Percentiles rank a stretch among this genome's conserved stretches.
Conservation (phyloP, 2,888 invertebrate genomes). For the Pristionchus arcanus region DNA sequence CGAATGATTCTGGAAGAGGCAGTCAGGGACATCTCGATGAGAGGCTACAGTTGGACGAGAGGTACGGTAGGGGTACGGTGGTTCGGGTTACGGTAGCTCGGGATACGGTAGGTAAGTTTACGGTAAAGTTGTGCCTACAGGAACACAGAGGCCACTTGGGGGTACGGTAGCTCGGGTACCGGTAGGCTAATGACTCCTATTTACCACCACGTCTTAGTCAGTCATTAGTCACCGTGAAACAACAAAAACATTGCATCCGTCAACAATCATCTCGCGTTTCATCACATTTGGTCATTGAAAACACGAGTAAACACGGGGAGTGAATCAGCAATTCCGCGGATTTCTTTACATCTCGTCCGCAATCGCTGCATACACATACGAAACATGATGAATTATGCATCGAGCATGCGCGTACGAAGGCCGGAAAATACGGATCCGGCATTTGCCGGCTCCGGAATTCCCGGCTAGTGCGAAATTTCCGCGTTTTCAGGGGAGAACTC, state of each 20-base stretch:
- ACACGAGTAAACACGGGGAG: too few relatives aligned
- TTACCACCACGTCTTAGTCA: neutral
- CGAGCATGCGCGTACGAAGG: neutral
- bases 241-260: neutral
- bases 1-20: constrained; percentile 71
- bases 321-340: neutral
- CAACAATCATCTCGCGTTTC: neutral
- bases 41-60: constrained; percentile 53
- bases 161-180: neutral
- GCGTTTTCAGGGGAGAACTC: neutral
- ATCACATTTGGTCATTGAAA: neutral
- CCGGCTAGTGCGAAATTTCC: neutral
- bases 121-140: too few relatives aligned
- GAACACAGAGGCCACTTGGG: too few relatives aligned
- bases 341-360: neutral
- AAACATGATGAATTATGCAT: neutral
- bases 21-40: constrained; percentile 70
- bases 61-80: constrained; percentile 23
- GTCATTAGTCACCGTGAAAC: neutral
- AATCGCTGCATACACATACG: neutral
- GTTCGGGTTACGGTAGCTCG: neutral
- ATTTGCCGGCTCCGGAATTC: too few relatives aligned
- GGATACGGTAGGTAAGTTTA: neutral
- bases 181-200: neutral
- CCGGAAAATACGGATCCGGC: neutral